A percentile compares a stretch with the other conserved stretches of the same genome.
Evolutionary conservation across 2,797 vertebrate species (phyloP).

Genomic region (Catostomus latipinnis): DNA sequence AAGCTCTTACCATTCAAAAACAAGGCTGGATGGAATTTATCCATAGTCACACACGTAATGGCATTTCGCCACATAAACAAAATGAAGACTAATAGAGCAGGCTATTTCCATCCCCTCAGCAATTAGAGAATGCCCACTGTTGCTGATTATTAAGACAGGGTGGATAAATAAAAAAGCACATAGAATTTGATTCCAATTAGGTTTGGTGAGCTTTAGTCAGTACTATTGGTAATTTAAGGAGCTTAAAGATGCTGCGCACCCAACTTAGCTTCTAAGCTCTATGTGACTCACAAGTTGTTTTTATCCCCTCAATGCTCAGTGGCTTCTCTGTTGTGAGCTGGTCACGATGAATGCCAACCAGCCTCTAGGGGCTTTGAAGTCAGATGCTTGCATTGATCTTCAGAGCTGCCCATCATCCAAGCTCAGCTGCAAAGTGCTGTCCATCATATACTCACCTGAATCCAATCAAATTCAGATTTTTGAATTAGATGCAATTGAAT

Average conservation of each 20-base stretch:
- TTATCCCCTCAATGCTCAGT: constrained; percentile 35
- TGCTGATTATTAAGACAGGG: constrained; percentile 42
- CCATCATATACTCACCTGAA: constrained; percentile 24
- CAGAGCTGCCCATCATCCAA: constrained; percentile 52
- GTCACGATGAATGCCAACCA: constrained; percentile 55
- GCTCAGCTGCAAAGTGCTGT: constrained; percentile 25
- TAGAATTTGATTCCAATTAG: constrained; percentile 35
- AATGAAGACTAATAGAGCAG: constrained; percentile 47
- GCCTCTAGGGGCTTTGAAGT: constrained; percentile 49
- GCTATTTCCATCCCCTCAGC: constrained; percentile 23
- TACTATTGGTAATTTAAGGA: neutral
- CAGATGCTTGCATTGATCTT: constrained; percentile 57
- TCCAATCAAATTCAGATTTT: neutral
- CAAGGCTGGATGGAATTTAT: constrained; percentile 34
- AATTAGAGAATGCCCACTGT: constrained; percentile 37
- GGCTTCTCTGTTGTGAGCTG: constrained; percentile 29
- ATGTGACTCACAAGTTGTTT: constrained; percentile 43
- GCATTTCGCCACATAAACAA: constrained; percentile 26
- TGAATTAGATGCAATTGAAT: neutral
- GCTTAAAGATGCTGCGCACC: neutral
- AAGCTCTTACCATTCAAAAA: constrained; percentile 15
- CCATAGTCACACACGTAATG: constrained; percentile 2
- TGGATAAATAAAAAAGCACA: constrained; percentile 34
- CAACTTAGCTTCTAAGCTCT: neutral
- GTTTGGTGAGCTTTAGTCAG: constrained; percentile 19